Base-by-base conservation (phyloP, 1,140 invertebrate species). In the Drosophila nikananu region DNA sequence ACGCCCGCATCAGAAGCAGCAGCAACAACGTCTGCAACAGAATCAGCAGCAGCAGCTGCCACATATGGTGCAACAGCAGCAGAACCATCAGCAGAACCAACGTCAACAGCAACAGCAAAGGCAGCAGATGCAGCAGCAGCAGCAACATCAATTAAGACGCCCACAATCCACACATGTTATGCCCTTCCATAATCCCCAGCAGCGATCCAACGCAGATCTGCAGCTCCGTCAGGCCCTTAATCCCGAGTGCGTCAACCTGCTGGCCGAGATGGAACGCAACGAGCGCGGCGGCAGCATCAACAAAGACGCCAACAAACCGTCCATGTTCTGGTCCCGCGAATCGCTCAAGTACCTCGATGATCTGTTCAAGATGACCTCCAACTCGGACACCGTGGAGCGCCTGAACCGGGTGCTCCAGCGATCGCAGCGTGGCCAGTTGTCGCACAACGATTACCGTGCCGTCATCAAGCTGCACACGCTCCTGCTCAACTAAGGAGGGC, bases 241-340 rank as follows among this genome's bases (percentile, higher is more conserved):
- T 49, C 71, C 81, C 7, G 86, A 89, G 68, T 86, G 82, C 44
- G 74, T 59, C 7, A 59, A 62, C 5, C 46, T 92, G 12, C 57
- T 92, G 12, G 68, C 44, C 9, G 66, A 68, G 12, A 81, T 75
- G 66, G 73, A 78, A 25, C 39, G 44, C 0, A 63, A 52, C 30
- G 54, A 74, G 0, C 58, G 44, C 15, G 48, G 30, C 12, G 51
- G 35, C 48, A 75, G 35, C 64, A 83, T 87, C 49, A 74, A 80
- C 51, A 72, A 59, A 19, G 84, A 87, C 41, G 76, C 70, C 27
- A 67, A 70, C 13, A 73, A 78, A 10, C 84, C 84, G 3, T 92
- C 91, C 10, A 61, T 90, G 42, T 92, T 91, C 54, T 92, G 91
- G 91, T 92, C 91, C 0, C 86, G 91, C 15, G 91, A 92, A 63